These are phyloP conservation scores for Eulacestoma nigropectus DNA, from an alignment of 2,113 vertebrate species.

Conservation along the genomic window DNA sequence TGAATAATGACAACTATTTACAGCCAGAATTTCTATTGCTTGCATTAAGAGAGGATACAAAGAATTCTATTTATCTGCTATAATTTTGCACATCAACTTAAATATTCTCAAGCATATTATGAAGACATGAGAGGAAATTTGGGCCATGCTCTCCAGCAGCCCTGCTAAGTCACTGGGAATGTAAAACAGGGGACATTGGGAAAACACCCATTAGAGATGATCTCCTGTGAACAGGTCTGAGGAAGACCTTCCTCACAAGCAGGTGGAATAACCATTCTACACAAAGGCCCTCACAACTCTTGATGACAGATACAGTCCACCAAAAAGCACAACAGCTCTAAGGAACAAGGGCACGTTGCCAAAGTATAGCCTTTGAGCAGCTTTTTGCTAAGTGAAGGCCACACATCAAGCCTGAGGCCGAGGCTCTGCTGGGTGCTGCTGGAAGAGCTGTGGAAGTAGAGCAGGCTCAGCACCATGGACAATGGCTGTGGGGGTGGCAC, in stretches of 20 bases:
- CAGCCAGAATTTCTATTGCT: not conserved
- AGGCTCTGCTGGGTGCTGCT: not conserved
- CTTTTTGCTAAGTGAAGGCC: not conserved
- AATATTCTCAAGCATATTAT: not conserved
- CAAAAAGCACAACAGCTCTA: not conserved
- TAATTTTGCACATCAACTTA: not conserved
- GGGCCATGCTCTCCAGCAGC: not conserved
- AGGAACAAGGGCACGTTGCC: accelerated
- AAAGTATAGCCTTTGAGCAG: not conserved
- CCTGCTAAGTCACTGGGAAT: not conserved
- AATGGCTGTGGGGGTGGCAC: not conserved
- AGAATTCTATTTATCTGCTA: not conserved
- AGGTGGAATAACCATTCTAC: not conserved
- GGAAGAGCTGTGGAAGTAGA: not conserved
- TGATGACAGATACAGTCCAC: not conserved
- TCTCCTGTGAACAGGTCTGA: accelerated
- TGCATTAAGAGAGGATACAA: not conserved
- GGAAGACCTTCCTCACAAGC: not conserved
- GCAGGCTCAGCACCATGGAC: accelerated
- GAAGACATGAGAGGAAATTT: not conserved
- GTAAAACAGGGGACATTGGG: accelerated
- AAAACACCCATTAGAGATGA: not conserved
- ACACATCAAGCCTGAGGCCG: not conserved
- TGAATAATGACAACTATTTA: not conserved
- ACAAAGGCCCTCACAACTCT: accelerated